phyloP scores from a whole-genome alignment of 1,140 invertebrate species.

The Arctopsyche grandis region DNA sequence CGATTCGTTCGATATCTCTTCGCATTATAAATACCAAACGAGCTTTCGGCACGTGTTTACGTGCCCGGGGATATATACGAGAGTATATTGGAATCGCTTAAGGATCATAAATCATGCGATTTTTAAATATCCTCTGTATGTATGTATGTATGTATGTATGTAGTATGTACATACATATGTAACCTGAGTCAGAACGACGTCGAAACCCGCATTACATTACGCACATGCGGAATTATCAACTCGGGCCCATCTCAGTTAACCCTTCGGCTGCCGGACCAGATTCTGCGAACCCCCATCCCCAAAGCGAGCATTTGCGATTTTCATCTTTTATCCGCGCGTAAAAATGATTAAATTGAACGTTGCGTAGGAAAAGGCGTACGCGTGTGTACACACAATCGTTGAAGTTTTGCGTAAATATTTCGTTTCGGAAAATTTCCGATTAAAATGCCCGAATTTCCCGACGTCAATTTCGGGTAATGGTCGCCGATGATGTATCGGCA shows the following conservation, averaged over 20 bases:
- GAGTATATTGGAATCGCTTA: too few species aligned
- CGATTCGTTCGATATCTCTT: too few species aligned
- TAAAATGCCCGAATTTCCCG: background rate
- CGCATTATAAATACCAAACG: too few species aligned
- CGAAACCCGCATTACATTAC: background rate
- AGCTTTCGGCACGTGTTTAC: too few species aligned
- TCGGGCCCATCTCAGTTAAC: background rate
- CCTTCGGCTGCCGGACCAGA: background rate
- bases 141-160: too few species aligned
- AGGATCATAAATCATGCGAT: background rate
- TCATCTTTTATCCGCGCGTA: background rate
- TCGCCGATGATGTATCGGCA: background rate
- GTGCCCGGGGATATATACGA: too few species aligned
- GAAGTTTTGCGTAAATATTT: too few species aligned
- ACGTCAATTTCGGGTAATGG: slow-evolving; percentile 5
- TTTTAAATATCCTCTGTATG: background rate
- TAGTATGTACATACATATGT: too few species aligned
- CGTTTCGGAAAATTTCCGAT: slow-evolving; percentile 10
- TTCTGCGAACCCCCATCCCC: too few species aligned
- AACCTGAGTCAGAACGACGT: too few species aligned
- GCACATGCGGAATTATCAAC: background rate
- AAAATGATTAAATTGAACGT: background rate
- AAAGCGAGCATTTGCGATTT: background rate
- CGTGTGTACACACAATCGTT: too few species aligned
- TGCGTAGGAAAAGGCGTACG: too few species aligned